Conservation (phyloP, 1,140 invertebrate genomes). For the Musca domestica region DNA sequence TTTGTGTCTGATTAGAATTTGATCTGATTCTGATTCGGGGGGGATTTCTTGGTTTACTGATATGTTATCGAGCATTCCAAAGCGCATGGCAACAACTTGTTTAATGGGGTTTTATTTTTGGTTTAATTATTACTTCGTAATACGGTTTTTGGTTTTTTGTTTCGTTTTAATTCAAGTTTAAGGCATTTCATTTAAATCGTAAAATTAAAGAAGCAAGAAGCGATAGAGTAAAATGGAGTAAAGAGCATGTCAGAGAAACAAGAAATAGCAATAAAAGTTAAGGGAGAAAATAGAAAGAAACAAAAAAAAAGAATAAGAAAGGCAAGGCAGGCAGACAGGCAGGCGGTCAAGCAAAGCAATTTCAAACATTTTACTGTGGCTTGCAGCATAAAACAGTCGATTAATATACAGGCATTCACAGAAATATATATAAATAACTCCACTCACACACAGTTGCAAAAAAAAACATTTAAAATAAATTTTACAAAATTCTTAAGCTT, state of each 20-base stretch:
- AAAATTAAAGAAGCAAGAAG: background rate
- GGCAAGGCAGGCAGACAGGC: background rate
- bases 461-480: background rate
- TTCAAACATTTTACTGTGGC: background rate
- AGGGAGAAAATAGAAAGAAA: background rate
- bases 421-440: background rate
- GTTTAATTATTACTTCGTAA: no score
- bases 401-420: constrained; percentile 1
- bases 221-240: background rate
- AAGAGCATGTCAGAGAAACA: no score
- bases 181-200: background rate
- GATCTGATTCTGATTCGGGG: no score
- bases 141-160: background rate
- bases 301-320: background rate
- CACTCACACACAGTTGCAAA: background rate
- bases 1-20: no score
- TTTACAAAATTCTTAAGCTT: no score
- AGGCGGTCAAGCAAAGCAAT: no score
- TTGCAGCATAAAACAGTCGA: background rate
- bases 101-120: no score
- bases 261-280: no score
- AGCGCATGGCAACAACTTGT: constrained; percentile 17
- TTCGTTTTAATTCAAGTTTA: background rate
- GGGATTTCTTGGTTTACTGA: no score
- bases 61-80: constrained; percentile 10